Evolutionary conservation across 2,888 invertebrate species (phyloP), one percentile per base, ranked within the genome.

Genomic region (Pachycephus smyrnensis): DNA sequence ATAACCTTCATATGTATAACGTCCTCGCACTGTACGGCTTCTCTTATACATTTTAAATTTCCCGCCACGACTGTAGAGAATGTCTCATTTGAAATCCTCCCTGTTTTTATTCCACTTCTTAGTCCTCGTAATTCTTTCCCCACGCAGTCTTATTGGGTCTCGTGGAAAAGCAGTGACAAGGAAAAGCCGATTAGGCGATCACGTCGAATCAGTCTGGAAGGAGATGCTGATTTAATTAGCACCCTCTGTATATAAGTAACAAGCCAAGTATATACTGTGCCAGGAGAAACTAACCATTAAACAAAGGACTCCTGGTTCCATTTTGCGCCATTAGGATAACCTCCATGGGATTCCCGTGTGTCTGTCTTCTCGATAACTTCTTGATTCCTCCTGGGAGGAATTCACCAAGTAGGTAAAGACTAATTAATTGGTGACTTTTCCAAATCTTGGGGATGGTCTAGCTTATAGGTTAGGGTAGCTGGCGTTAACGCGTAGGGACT

Each of bases 1-100:
- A 84, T 55, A 55, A 55, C 23, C 23, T 15, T 55, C 55, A 15
- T n/a, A n/a, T n/a, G n/a, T 15, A 40, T 15, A 40, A 40, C 15
- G 15, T 40, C 6, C 40, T 40, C 6, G 40, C 40, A 40, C 40
- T 40, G 15, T 40, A 40, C 15, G 2, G 40, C 15, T 1, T 40
- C 40, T 40, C 40, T 40, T 40, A 40, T 40, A 40, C 15, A 40
- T 40, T 40, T 40, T 40, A 15, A 40, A 40, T 40, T 40, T 40
- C 40, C 40, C 40, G 15, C 40, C 40, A 40, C 6, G 15, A 4
- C 40, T 15, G 40, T 40, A 15, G 2, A 40, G 37, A 37, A 15
- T 37, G 40, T 40, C 15, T 40, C 40, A 40, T 40, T 40, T 40
- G 15, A 40, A 40, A 40, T 40, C 40, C 40, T 40, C 40, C 4